Percentiles rank a stretch among this genome's conserved stretches.
phyloP scores from a whole-genome alignment of 1,140 invertebrate genomes.

The Heterodera schachtii region DNA sequence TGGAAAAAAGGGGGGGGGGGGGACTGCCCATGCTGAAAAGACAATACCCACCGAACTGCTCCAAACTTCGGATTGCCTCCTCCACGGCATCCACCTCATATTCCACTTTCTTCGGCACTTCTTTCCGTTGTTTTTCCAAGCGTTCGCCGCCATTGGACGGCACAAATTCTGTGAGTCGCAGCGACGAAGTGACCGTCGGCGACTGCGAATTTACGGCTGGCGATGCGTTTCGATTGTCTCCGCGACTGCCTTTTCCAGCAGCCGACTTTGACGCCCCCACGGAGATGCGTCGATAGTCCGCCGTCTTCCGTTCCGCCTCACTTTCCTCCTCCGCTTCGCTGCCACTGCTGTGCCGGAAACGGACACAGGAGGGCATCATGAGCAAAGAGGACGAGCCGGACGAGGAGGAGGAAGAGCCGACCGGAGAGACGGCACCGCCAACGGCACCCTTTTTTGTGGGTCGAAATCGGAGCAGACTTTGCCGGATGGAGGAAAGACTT shows the following conservation, averaged over 20 bases:
- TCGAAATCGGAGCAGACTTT: constrained; percentile 29
- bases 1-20: too few relatives aligned
- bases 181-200: constrained; percentile 22
- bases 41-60: constrained; percentile 42
- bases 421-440: neutral
- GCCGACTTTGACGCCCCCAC: neutral
- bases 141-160: neutral
- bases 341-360: neutral
- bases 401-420: neutral
- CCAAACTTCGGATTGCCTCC: constrained; percentile 47
- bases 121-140: neutral
- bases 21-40: neutral
- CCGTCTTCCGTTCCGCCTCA: neutral
- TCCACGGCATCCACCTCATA: constrained; percentile 45
- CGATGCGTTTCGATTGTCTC: too few relatives aligned
- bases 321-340: constrained; percentile 2
- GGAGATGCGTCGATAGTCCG: neutral
- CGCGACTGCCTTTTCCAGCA: neutral
- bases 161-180: constrained; percentile 29
- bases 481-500: constrained; percentile 31
- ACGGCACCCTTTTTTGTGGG: constrained; percentile 13
- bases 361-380: neutral
- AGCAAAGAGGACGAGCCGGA: constrained; percentile 6
- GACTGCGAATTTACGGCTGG: constrained; percentile 3
- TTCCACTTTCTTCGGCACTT: neutral